phyloP scores from a whole-genome alignment of 2,888 invertebrate genomes.

The Caenorhabditis zanzibari region DNA sequence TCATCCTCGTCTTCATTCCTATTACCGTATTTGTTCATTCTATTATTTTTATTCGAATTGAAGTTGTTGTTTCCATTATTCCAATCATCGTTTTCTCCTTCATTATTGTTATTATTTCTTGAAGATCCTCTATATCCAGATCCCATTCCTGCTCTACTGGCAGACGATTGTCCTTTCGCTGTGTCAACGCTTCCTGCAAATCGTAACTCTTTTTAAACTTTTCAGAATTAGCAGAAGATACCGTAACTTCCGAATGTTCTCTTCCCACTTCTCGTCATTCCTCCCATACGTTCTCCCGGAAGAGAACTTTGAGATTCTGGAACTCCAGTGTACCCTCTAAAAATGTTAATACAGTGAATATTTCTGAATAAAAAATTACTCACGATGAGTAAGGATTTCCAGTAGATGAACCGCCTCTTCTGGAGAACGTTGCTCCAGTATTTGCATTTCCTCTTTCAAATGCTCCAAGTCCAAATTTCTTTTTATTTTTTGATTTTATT shows the following conservation, averaged over 20 bases:
- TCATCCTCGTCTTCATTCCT: conserved; percentile 44
- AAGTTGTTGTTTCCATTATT: conserved; percentile 40
- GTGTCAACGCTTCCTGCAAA: conserved; percentile 57
- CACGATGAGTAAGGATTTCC: conserved; percentile 62
- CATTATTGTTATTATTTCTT: conserved; percentile 22
- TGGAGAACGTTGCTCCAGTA: conserved; percentile 57
- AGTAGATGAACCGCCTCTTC: conserved; percentile 45
- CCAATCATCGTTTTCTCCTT: conserved; percentile 53
- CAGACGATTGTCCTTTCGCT: conserved; percentile 52
- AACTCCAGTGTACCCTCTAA: conserved; percentile 55
- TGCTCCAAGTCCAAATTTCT: conserved; percentile 37
- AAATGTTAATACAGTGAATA: too few species aligned
- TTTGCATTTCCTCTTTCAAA: conserved; percentile 46
- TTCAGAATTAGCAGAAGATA: neutral
- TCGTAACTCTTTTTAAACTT: neutral
- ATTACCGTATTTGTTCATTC: conserved; percentile 49
- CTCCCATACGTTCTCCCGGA: conserved; percentile 43
- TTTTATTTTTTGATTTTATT: conserved; percentile 54
- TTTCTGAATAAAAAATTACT: neutral
- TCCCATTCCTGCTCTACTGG: conserved; percentile 35
- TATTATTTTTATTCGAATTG: conserved; percentile 23
- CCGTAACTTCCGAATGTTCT: conserved; percentile 63
- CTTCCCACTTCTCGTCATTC: conserved; percentile 59
- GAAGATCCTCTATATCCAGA: conserved; percentile 38
- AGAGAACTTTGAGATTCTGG: conserved; percentile 54